Base-by-base conservation (phyloP, 2,797 vertebrate species). In the Hypotaenidia philippensis region DNA sequence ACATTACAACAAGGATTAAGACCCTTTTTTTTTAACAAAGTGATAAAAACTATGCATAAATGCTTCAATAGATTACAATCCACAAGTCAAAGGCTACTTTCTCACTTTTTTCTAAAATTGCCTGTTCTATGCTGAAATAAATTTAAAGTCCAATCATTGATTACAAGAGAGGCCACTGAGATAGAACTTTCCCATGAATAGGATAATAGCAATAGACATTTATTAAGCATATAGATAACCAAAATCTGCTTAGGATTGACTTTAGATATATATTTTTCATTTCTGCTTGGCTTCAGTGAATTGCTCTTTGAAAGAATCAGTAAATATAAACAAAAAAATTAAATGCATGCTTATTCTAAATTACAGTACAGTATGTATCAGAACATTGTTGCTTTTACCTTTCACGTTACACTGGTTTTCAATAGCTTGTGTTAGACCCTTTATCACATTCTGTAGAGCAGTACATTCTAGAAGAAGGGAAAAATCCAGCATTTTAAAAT, bases 321-420 rank as follows among this genome's bases (percentile, higher is more conserved):
- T 47, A 79, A 79, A 86, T 27, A 74, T 15, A 71, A 82, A 71
- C 9, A 59, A 79, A 93, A 74, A 34, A 65, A 36, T 7, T 32
- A 74, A 95, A 91, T 65, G 21, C 2, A n/a, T 31, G 9, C 9
- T 83, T 11, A 55, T 70, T 89, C 1, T 5, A 93, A 94, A 92
- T 44, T 90, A 69, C 45, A 81, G 34, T 50, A 64, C 18, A 68
- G 23, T 5, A 45, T 9, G n/a, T 19, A 16, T 21, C 82, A 66
- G 40, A 57, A 74, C 5, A 71, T 25, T 63, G 83, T 66, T 61
- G 66, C 47, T 49, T 57, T 97, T 98, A 99, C 99, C 98, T 98
- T 98, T 99, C 90, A 99, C 92, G 8, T 98, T 96, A 94, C 98
- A 99, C 81, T 99, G 99, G 95, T 98, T 98, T 93, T 99, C 98